Percentiles rank a stretch among this genome's conserved stretches.
These are phyloP conservation scores for Piaya cayana DNA, from an alignment of 2,113 vertebrate species.

Conservation along the genomic window DNA sequence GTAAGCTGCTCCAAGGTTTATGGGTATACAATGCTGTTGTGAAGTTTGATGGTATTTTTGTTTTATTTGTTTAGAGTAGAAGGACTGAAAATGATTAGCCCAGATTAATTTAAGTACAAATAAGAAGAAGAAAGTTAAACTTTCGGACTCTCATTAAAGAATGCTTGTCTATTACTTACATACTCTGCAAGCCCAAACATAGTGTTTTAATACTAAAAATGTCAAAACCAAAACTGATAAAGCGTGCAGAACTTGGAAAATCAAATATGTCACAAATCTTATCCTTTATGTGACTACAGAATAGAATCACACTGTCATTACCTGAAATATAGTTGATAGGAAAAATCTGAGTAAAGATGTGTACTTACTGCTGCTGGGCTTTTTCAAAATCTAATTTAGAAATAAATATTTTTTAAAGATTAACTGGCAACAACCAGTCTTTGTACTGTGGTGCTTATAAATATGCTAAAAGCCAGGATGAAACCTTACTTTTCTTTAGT, in stretches of 20 bases:
- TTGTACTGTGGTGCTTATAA: neutral
- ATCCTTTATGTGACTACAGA: neutral
- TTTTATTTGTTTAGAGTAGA: neutral
- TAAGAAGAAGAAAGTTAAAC: neutral
- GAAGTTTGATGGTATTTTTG: neutral
- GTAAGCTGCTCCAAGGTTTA: neutral
- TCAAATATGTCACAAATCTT: neutral
- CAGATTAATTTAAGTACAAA: neutral
- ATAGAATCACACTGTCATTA: neutral
- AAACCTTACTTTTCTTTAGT: neutral
- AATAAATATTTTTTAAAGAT: neutral
- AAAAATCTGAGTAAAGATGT: neutral
- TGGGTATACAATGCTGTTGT: neutral
- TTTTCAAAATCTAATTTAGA: neutral
- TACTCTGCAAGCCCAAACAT: neutral
- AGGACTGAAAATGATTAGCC: neutral
- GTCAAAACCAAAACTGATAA: neutral
- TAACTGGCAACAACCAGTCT: neutral
- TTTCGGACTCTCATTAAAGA: neutral
- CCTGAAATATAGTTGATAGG: neutral
- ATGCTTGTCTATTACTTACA: neutral
- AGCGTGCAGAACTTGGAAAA: neutral
- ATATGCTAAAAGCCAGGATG: neutral
- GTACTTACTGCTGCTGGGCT: neutral
- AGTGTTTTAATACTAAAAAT: neutral